Evolutionary conservation across 2,888 invertebrate genomes (phyloP).

Genomic region (Lagria hirta): DNA sequence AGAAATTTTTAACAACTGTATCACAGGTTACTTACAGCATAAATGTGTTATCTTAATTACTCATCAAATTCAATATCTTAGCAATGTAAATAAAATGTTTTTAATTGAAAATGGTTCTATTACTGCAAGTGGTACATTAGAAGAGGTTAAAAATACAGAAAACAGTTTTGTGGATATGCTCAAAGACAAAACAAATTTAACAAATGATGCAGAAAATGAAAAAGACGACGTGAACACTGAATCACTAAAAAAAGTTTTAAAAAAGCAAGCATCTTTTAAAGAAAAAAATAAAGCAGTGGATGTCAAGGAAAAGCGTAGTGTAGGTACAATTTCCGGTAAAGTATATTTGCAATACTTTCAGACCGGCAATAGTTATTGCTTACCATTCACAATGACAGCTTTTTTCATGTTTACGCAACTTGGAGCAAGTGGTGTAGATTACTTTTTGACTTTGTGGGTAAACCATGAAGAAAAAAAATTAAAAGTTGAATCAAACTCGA

Average conservation of each 20-base stretch:
- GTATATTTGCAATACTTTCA: conserved; percentile 70
- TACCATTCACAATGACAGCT: conserved; percentile 60
- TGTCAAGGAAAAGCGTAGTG: conserved; percentile 13
- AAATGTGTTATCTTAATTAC: conserved; percentile 75
- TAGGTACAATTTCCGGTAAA: conserved; percentile 55
- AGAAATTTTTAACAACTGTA: conserved; percentile 80
- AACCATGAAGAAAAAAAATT: conserved; percentile 38
- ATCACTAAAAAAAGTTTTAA: neutral
- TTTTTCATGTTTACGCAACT: conserved; percentile 69
- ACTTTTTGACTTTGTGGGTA: conserved; percentile 72
- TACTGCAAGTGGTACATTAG: conserved; percentile 66
- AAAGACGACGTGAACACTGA: conserved; percentile 40
- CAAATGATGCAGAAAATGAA: conserved; percentile 36
- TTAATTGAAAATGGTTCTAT: conserved; percentile 60
- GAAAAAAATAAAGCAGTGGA: conserved; percentile 44
- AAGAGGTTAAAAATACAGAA: conserved; percentile 62
- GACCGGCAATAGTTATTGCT: conserved; percentile 68
- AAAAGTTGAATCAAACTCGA: neutral
- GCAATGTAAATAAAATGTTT: conserved; percentile 58
- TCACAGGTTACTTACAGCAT: conserved; percentile 63
- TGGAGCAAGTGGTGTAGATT: conserved; percentile 73
- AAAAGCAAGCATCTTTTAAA: neutral
- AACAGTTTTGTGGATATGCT: conserved; percentile 67
- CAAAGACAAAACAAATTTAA: conserved; percentile 40
- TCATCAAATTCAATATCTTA: conserved; percentile 68